phyloP scores from a whole-genome alignment of 2,888 invertebrate species.

The Heterodera filipjevi region DNA sequence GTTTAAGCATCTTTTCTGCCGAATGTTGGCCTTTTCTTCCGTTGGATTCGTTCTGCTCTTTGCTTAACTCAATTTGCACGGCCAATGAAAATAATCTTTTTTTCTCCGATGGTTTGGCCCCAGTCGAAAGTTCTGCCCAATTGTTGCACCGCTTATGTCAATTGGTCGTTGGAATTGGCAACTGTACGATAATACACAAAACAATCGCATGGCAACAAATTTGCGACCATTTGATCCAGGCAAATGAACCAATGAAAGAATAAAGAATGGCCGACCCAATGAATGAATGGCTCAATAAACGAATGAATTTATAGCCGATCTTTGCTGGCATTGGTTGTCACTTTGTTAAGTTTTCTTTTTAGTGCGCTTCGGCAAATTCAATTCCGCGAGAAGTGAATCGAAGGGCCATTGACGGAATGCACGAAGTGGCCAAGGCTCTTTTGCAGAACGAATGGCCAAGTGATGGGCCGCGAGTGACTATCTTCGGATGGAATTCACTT shows the following conservation, averaged over 20 bases:
- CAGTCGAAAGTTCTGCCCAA: conserved; percentile 18
- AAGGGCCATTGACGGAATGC: conserved; percentile 9
- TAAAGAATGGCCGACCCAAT: neutral
- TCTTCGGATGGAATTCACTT: conserved; percentile 22
- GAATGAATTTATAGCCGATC: too few relatives aligned
- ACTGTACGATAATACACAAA: conserved; percentile 2
- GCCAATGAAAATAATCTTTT: conserved; percentile 25
- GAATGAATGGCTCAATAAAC: too few relatives aligned
- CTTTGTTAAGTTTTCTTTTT: neutral
- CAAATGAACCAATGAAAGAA: neutral
- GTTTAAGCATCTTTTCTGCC: neutral
- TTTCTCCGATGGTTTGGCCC: conserved; percentile 14
- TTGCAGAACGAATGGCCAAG: neutral
- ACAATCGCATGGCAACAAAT: neutral
- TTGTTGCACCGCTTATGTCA: conserved; percentile 13
- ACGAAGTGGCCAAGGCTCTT: conserved; percentile 14
- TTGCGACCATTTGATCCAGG: conserved; percentile 15
- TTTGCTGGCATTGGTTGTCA: too few relatives aligned
- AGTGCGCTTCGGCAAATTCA: conserved; percentile 18
- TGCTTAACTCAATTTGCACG: neutral
- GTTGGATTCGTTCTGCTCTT: conserved; percentile 10
- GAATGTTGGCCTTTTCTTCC: neutral
- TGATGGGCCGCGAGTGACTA: neutral
- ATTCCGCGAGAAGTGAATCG: conserved; percentile 20
- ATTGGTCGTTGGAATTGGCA: neutral